A percentile compares a stretch with the other conserved stretches of the same genome.
Conservation (phyloP, 2,797 vertebrate species). For the Crossoptilon crossoptilon region DNA sequence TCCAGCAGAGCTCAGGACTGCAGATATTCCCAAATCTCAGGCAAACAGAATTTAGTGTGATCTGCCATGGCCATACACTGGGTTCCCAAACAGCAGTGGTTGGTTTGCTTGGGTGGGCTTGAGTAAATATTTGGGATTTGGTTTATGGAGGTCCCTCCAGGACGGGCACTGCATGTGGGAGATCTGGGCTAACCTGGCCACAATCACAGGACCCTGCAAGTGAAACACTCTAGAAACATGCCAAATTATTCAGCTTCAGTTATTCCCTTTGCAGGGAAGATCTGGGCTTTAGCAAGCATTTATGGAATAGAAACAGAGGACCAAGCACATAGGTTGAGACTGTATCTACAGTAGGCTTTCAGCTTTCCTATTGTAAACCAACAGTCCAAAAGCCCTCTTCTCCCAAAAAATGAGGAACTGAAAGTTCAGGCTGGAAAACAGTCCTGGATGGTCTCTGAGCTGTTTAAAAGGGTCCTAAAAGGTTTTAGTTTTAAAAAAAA, state of each 20-base stretch:
- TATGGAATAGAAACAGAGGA: not conserved
- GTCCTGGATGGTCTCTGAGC: slow-evolving; percentile 41
- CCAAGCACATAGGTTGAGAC: not conserved
- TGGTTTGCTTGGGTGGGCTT: not conserved
- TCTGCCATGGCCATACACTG: fast-evolving
- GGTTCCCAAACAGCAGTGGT: not conserved
- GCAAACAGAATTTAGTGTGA: not conserved
- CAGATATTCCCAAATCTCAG: not conserved
- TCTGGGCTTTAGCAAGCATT: not conserved
- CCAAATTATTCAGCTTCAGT: not conserved
- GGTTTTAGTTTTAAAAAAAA: slow-evolving; percentile 49
- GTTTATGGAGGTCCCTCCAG: not conserved
- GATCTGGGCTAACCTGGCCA: not conserved
- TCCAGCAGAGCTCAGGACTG: not conserved
- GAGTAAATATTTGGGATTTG: not conserved
- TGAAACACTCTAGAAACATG: slow-evolving; percentile 19
- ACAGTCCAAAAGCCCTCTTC: not conserved
- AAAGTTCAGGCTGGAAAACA: slow-evolving; percentile 56
- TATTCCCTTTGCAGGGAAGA: not conserved
- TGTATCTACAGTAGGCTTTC: not conserved
- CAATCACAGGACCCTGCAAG: not conserved
- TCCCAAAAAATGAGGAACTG: slow-evolving; percentile 28
- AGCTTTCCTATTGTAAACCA: not conserved
- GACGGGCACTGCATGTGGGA: not conserved
- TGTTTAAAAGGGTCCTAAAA: slow-evolving; percentile 72